Percentiles rank a stretch among this genome's conserved stretches.
Evolutionary conservation across 2,797 vertebrate species (phyloP).

Genomic region (Serranus cabrilla): DNA sequence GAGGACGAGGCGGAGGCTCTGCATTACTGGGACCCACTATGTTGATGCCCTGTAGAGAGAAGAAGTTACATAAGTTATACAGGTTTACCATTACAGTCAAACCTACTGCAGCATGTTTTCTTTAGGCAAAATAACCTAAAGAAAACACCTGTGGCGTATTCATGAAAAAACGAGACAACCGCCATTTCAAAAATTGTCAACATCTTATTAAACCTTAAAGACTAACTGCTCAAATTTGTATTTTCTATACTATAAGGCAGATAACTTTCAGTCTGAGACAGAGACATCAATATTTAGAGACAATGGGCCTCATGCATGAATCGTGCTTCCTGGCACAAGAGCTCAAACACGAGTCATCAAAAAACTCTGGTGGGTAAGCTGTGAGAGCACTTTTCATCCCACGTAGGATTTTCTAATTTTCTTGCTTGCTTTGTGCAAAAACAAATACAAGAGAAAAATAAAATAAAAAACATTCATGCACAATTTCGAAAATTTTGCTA

Average conservation of each 20-base stretch:
- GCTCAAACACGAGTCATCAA: too few relatives aligned
- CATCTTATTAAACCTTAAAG: not conserved
- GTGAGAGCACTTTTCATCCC: too few relatives aligned
- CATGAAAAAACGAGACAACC: not conserved
- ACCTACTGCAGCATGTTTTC: too few relatives aligned
- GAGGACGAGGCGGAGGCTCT: constrained; percentile 80
- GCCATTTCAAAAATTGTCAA: not conserved
- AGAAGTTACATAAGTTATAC: constrained; percentile 18
- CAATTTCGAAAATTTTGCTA: not conserved
- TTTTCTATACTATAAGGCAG: not conserved
- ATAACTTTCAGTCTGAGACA: not conserved
- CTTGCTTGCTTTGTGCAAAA: too few relatives aligned
- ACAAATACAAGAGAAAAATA: too few relatives aligned
- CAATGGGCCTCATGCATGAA: not conserved
- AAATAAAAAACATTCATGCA: too few relatives aligned
- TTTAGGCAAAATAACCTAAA: too few relatives aligned
- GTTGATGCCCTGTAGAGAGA: constrained; percentile 87
- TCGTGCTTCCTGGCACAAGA: too few relatives aligned
- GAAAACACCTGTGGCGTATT: too few relatives aligned
- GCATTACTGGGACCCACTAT: constrained; percentile 90
- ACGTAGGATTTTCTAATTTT: too few relatives aligned
- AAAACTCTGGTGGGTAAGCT: too few relatives aligned
- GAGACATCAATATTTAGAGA: not conserved
- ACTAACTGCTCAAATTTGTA: not conserved
- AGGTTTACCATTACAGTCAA: not conserved